These are phyloP conservation scores for Hipposideros larvatus DNA, from an alignment of 2,797 vertebrate species.

Conservation along the genomic window DNA sequence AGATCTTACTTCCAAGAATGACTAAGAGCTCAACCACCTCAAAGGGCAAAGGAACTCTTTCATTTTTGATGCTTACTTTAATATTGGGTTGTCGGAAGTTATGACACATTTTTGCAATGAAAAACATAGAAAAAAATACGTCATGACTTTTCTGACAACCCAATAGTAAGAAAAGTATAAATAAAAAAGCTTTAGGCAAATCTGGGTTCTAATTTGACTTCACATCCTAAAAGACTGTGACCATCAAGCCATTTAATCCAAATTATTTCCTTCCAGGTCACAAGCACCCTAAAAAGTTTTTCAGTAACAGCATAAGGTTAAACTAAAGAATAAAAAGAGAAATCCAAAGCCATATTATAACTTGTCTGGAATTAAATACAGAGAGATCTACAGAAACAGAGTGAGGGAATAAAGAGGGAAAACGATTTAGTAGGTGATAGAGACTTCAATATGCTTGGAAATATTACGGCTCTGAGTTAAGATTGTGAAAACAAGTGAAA, in stretches of 20 bases:
- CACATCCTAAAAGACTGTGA: not conserved
- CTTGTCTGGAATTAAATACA: not conserved
- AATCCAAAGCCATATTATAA: not conserved
- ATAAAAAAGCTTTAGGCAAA: not conserved
- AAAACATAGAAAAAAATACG: too few relatives aligned
- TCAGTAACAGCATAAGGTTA: not conserved
- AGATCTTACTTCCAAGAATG: slow-evolving; percentile 21
- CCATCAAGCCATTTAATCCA: not conserved
- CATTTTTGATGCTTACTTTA: slow-evolving; percentile 36
- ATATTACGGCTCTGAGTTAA: not conserved
- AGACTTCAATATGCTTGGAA: not conserved
- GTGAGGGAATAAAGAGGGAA: not conserved
- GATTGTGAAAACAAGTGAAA: not conserved
- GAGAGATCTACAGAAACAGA: not conserved
- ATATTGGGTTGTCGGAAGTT: not conserved
- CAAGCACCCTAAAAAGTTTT: not conserved
- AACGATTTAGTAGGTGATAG: not conserved
- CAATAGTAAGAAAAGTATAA: not conserved
- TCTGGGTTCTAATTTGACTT: not conserved
- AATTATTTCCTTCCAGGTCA: not conserved
- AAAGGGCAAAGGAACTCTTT: slow-evolving; percentile 40
- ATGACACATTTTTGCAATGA: too few relatives aligned
- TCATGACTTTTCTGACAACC: too few relatives aligned
- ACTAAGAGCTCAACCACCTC: slow-evolving; percentile 37
- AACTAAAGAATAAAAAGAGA: slow-evolving; percentile 8